Evolutionary conservation across 2,113 vertebrate genomes (phyloP), one percentile per base, ranked within the genome.

Genomic region (Sterrhoptilus dennistouni): DNA sequence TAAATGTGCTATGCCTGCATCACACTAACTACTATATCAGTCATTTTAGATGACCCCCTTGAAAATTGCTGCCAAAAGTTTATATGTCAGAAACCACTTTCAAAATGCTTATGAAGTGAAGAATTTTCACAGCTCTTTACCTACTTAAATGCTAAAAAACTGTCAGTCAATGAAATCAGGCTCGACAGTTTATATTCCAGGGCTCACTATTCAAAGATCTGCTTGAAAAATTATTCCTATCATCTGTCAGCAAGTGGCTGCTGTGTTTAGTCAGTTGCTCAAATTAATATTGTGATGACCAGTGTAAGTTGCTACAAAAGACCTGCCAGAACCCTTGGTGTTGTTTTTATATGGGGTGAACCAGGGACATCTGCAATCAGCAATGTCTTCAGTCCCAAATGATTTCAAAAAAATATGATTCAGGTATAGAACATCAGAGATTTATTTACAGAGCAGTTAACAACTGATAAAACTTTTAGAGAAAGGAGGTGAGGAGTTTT

Each of bases 1-100:
- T 97, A 97, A 98, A 95, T 95, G 93, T 52, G 96, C 93, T 96
- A 70, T 4, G 92, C 95, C 64, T 31, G 61, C 95, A 90, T 88
- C 91, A 68, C 81, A 29, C 89, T 98, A 98, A 98, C 93, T 96
- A 95, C 89, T 92, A 10, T 95, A 98, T 98, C 97, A 98, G 95
- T 98, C 98, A 98, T 97, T 92, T 93, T 89, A 92, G 93, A 97
- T 96, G 97, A 97, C 96, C 96, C 93, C 84, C 94, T 97, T 97
- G 98, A 95, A 98, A 98, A 98, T 97, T 98, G 96, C 97, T 98
- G 97, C 92, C 96, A 97, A 98, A 98, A 98, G 86, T 98, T 98
- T 97, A 83, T 96, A 94, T 96, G 96, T 97, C 98, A 98, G 97
- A 97, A 97, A 94, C 91, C 95, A 95, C 95, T 97, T 96, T 96